phyloP scores from a whole-genome alignment of 1,140 invertebrate genomes.

The Planococcus citri region DNA sequence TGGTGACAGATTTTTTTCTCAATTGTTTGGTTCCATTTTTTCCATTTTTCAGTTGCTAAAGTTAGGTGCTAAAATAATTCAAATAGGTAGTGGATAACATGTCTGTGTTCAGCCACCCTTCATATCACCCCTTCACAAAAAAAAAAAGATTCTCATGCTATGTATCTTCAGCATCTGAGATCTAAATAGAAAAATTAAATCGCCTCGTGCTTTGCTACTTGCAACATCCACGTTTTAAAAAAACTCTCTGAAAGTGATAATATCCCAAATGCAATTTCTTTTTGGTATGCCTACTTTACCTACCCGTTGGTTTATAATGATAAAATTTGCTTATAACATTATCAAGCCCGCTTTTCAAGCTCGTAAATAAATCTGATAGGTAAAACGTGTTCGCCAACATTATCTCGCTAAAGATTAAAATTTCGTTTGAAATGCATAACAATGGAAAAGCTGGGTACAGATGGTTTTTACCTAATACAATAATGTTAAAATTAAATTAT shows the following conservation, averaged over 20 bases:
- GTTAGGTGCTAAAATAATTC: too few relatives aligned
- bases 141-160: too few relatives aligned
- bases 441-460: constrained; percentile 1
- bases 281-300: background rate
- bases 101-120: too few relatives aligned
- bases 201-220: too few relatives aligned
- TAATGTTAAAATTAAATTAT: constrained; percentile 5
- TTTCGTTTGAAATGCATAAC: background rate
- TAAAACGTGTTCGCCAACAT: background rate
- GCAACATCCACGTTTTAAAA: too few relatives aligned
- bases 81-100: too few relatives aligned
- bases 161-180: too few relatives aligned
- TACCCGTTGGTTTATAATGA: background rate
- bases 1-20: too few relatives aligned
- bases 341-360: constrained; percentile 1
- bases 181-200: too few relatives aligned
- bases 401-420: background rate
- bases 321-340: background rate
- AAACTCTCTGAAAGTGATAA: background rate
- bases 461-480: constrained; percentile 7
- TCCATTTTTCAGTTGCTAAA: too few relatives aligned
- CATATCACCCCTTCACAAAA: too few relatives aligned
- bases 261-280: background rate
- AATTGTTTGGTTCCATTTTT: too few relatives aligned
- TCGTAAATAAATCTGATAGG: background rate